Evolutionary conservation across 1,140 invertebrate genomes (phyloP), one percentile per base, ranked within the genome.

Genomic region (Aphidius ervi): DNA sequence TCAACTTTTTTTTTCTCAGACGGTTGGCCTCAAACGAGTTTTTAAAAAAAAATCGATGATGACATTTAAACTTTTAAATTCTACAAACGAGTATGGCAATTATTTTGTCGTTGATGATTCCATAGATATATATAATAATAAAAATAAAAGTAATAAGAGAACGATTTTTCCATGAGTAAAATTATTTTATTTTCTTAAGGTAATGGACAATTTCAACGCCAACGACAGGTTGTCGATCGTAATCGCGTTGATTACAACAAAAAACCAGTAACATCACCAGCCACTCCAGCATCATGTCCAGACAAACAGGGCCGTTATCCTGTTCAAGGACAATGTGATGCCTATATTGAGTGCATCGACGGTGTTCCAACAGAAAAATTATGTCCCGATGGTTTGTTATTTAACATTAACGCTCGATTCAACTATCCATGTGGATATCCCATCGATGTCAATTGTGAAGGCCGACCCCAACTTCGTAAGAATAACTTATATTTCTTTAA

Each of bases 381-480:
- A 4, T 95, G 93, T 63, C 90, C 91, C 0, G 92, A 94, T 68
- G 93, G 93, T 46, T 79, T 94, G 1, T 78, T 91, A 0, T 95
- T 91, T 77, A 92, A 94, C 72, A 84, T 89, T 9, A 86, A 88
- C 31, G 83, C 83, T 0, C 84, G 85, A 2, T 87, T 86, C 52
- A 83, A 86, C 42, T 93, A 90, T 68, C 90, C 91, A 7, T 94
- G 92, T 69, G 86, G 89, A 63, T 93, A 93, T 74, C 91, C 92
- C 9, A 87, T 87, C 16, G 90, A 93, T 60, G 87, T 94, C 5
- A 82, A 89, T 59, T 94, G 92, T 73, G 78, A 82, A 5, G 86
- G 86, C 62, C 82, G 91, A 66, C 77, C 86, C 3, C 78, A 82
- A 9, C 79, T 87, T 59, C 92, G 90, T 93, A 79, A 88, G 87